Conservation (phyloP, 2,888 invertebrate genomes). For the Hypomecis punctinalis region DNA sequence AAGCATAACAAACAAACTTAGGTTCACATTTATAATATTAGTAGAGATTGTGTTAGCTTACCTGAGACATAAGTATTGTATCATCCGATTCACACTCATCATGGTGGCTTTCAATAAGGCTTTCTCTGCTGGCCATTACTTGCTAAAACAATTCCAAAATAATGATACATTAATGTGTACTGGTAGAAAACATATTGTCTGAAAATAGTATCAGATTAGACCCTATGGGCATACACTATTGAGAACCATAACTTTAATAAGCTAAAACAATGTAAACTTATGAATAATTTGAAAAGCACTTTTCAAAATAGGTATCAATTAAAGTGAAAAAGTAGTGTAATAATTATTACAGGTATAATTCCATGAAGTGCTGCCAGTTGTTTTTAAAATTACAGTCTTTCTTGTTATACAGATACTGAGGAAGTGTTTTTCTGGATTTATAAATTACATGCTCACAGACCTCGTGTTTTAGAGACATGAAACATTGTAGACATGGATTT, state of each 20-base stretch:
- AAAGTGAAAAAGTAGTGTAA: too few relatives aligned
- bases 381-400: neutral
- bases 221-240: too few relatives aligned
- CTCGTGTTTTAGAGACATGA: neutral
- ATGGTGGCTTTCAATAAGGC: slow-evolving; percentile 88
- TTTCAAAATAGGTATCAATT: too few relatives aligned
- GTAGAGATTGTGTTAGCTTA: slow-evolving; percentile 55
- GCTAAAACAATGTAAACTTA: too few relatives aligned
- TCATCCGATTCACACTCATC: slow-evolving; percentile 91
- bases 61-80: slow-evolving; percentile 91
- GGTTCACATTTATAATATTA: too few relatives aligned
- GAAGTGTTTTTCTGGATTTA: neutral
- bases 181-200: too few relatives aligned
- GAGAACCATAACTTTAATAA: too few relatives aligned
- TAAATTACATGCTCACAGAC: slow-evolving; percentile 9
- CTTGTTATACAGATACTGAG: neutral
- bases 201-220: too few relatives aligned
- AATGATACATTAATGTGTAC: neutral
- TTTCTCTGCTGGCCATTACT: slow-evolving; percentile 92
- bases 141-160: slow-evolving; percentile 77
- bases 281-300: too few relatives aligned
- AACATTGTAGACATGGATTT: neutral
- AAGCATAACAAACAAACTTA: too few relatives aligned
- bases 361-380: too few relatives aligned
- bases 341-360: too few relatives aligned